Evolutionary conservation across 2,888 invertebrate genomes (phyloP).

Genomic region (Erebia aethiops): DNA sequence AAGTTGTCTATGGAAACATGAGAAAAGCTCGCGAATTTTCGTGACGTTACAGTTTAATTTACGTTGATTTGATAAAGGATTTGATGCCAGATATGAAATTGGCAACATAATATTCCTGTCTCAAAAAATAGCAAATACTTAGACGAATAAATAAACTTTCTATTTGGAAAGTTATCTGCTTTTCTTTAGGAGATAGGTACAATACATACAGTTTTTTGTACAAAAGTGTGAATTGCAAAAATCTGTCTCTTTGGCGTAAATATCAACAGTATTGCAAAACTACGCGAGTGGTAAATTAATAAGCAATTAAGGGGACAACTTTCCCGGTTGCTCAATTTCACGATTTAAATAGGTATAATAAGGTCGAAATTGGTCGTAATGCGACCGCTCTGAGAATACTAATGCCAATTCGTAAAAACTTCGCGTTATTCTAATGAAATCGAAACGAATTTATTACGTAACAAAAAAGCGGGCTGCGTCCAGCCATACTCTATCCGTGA

Average conservation of each 20-base stretch:
- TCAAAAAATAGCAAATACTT: too few species aligned
- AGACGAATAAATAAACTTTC: too few species aligned
- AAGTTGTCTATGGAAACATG: too few species aligned
- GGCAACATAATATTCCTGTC: too few species aligned
- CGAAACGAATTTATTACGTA: conserved; percentile 54
- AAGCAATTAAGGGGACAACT: conserved; percentile 31
- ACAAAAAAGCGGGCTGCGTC: conserved; percentile 48
- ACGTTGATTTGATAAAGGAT: too few species aligned
- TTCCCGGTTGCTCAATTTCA: conserved; percentile 34
- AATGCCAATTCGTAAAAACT: conserved; percentile 42
- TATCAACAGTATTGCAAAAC: conserved; percentile 12
- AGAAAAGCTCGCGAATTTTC: too few species aligned
- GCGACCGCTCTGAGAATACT: conserved; percentile 37
- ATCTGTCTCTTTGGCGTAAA: conserved; percentile 8
- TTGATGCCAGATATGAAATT: too few species aligned
- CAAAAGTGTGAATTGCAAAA: not conserved
- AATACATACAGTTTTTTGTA: not conserved
- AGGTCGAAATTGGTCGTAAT: conserved; percentile 38
- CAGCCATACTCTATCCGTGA: conserved; percentile 15
- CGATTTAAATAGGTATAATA: conserved; percentile 25
- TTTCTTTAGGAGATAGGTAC: too few species aligned
- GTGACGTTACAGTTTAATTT: too few species aligned
- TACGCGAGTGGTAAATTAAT: conserved; percentile 20
- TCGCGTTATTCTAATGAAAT: conserved; percentile 49
- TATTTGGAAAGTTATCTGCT: too few species aligned